These are phyloP conservation scores for Norana najaformis DNA, from an alignment of 2,888 invertebrate species.

Conservation along the genomic window DNA sequence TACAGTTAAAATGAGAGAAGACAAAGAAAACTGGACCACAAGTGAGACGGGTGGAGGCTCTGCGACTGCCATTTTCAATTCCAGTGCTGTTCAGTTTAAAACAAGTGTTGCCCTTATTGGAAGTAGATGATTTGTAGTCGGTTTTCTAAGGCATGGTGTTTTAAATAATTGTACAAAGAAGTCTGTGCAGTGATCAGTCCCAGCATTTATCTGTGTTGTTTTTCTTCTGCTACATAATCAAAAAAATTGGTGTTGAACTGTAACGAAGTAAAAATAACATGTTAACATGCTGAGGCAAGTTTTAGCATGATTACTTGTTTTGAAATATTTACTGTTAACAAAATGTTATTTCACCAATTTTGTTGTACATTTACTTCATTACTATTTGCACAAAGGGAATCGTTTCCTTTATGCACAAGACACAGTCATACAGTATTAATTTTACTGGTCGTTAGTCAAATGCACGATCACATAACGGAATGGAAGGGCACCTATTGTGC, in stretches of 20 bases:
- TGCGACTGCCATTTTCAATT: not conserved
- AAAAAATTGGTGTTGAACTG: too few relatives aligned
- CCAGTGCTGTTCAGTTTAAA: not conserved
- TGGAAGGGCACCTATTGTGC: too few relatives aligned
- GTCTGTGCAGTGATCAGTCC: not conserved
- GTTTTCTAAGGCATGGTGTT: not conserved
- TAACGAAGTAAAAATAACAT: not conserved
- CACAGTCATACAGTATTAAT: too few relatives aligned
- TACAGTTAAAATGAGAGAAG: not conserved
- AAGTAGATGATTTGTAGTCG: not conserved
- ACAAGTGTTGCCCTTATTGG: not conserved
- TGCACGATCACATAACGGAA: too few relatives aligned
- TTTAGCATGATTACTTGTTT: not conserved
- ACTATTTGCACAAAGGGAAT: too few relatives aligned
- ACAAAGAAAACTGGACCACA: not conserved
- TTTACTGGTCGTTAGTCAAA: too few relatives aligned
- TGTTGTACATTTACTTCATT: too few relatives aligned
- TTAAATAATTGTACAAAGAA: not conserved
- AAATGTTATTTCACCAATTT: too few relatives aligned
- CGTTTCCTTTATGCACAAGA: too few relatives aligned
- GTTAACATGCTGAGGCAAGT: not conserved
- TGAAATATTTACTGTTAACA: too few relatives aligned
- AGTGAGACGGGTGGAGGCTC: not conserved
- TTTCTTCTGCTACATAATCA: too few relatives aligned
- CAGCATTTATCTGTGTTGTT: not conserved